Evolutionary conservation across 2,888 invertebrate genomes (phyloP).

Genomic region (Cryptus viduatorius): DNA sequence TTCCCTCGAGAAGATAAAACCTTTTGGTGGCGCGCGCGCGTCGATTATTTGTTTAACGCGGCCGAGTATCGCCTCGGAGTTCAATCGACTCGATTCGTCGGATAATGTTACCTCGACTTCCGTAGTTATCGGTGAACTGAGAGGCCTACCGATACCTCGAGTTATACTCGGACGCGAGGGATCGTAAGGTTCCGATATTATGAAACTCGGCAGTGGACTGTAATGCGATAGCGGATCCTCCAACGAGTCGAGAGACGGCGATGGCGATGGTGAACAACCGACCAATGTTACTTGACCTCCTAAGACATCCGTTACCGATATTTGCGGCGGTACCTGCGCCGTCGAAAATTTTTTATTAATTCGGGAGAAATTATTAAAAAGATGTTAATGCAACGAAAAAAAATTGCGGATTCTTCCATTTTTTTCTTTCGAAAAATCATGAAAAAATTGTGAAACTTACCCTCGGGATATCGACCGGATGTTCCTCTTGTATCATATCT

Average conservation of each 20-base stretch:
- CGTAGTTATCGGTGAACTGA: conserved; percentile 80
- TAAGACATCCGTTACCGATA: conserved; percentile 95
- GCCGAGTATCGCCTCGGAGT: conserved; percentile 92
- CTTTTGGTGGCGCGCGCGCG: conserved; percentile 91
- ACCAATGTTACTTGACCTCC: conserved; percentile 94
- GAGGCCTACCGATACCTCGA: conserved; percentile 89
- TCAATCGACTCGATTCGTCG: conserved; percentile 92
- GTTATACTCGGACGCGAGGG: conserved; percentile 92
- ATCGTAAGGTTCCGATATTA: conserved; percentile 91
- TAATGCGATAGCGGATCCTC: conserved; percentile 82
- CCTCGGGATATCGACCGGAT: conserved; percentile 85
- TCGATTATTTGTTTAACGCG: conserved; percentile 93
- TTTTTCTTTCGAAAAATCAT: not conserved
- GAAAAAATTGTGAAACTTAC: conserved; percentile 72
- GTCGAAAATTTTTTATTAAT: conserved; percentile 29
- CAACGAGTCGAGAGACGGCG: conserved; percentile 83
- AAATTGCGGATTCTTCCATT: not conserved
- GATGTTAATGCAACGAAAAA: not conserved
- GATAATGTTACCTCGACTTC: conserved; percentile 91
- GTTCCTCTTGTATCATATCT: conserved; percentile 93
- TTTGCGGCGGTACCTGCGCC: conserved; percentile 89
- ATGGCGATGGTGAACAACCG: conserved; percentile 90
- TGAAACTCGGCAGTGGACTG: conserved; percentile 86
- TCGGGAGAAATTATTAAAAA: not conserved
- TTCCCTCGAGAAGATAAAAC: conserved; percentile 86